Conservation (phyloP, 53 echinoderm and acorn worm species). For the Apostichopus leukothele region DNA sequence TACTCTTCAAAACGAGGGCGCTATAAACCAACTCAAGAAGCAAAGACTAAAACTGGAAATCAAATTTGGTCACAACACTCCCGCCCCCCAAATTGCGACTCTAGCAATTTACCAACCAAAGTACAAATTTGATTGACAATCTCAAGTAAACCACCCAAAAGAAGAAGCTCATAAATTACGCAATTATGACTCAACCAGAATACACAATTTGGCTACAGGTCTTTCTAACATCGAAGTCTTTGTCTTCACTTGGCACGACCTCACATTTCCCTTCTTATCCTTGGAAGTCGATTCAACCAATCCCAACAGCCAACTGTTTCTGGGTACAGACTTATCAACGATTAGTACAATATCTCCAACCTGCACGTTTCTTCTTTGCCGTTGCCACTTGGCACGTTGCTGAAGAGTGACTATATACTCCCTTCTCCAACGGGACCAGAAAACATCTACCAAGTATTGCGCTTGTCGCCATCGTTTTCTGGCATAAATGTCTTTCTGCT, state of each 20-base stretch:
- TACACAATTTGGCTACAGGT: background rate
- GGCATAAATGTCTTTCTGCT: background rate
- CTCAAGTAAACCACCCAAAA: no score
- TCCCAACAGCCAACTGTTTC: background rate
- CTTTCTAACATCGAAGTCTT: slow-evolving; percentile 7
- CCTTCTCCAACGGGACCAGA: slow-evolving; percentile 1
- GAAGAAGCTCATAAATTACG: no score
- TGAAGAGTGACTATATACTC: slow-evolving; percentile 7
- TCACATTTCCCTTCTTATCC: background rate
- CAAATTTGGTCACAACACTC: no score
- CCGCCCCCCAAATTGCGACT: no score
- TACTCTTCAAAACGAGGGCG: no score
- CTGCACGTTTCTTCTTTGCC: background rate
- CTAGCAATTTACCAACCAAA: no score
- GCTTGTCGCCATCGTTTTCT: slow-evolving; percentile 11
- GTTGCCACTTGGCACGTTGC: slow-evolving; percentile 1
- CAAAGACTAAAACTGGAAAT: no score
- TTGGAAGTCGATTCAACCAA: background rate
- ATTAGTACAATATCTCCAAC: background rate
- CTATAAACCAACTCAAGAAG: no score
- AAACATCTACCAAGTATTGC: background rate
- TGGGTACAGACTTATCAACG: background rate
- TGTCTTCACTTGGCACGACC: background rate
- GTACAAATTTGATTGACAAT: no score
- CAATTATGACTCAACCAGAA: background rate